Conservation (phyloP, 2,113 vertebrate species). For the Urocitellus parryii region DNA sequence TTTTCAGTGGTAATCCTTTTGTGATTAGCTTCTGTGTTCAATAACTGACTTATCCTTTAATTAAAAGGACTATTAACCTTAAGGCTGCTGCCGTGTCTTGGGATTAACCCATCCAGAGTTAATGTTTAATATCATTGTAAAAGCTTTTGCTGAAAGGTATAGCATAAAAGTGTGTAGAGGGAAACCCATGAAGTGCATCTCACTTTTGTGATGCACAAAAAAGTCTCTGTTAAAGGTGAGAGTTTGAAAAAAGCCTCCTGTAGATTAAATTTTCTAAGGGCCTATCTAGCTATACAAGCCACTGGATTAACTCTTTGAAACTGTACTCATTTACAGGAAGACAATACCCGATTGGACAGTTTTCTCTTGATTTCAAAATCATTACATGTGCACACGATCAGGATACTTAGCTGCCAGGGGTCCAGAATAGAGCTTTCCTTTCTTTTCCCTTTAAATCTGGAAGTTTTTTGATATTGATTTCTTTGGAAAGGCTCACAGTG, state of each 20-base stretch:
- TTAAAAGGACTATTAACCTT: constrained; percentile 99
- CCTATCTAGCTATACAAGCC: constrained; percentile 15
- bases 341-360: background rate
- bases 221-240: constrained; percentile 66
- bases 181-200: constrained; percentile 74
- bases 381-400: constrained; percentile 36
- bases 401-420: background rate
- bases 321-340: constrained; percentile 61
- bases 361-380: constrained; percentile 66
- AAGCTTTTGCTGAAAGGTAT: constrained; percentile 85
- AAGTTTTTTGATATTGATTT: constrained; percentile 46
- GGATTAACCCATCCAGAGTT: constrained; percentile 91
- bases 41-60: constrained; percentile 97
- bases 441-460: background rate
- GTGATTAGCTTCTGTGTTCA: constrained; percentile 96
- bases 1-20: constrained; percentile 97
- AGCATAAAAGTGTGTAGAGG: constrained; percentile 81
- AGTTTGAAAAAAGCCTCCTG: constrained; percentile 72
- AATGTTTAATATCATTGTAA: constrained; percentile 89
- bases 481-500: background rate
- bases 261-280: constrained; percentile 73
- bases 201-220: constrained; percentile 71
- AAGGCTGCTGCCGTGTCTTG: constrained; percentile 90
- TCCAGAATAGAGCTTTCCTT: constrained; percentile 28
- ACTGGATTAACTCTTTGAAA: constrained; percentile 66